Percentiles rank a stretch among this genome's conserved stretches.
Evolutionary conservation across 2,888 invertebrate species (phyloP).

Genomic region (Ophonus ardosiacus): DNA sequence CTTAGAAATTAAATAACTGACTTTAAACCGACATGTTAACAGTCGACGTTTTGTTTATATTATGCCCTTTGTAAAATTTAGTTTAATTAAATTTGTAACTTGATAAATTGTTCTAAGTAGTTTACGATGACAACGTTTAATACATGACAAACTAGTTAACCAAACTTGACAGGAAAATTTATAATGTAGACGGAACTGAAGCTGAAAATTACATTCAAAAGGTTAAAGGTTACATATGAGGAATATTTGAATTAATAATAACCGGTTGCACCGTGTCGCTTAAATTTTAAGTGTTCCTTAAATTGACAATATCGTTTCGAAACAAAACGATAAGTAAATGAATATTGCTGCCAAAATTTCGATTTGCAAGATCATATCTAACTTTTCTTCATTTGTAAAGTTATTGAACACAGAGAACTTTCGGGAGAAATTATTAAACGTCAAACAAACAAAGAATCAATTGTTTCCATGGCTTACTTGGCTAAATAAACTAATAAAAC

Average conservation of each 20-base stretch:
- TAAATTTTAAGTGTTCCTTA: too few species aligned
- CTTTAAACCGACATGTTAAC: not conserved
- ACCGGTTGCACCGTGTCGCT: too few species aligned
- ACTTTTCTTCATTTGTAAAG: too few species aligned
- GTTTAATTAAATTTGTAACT: slow-evolving; percentile 9
- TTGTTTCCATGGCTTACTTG: too few species aligned
- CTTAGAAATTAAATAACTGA: slow-evolving; percentile 13
- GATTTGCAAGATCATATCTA: too few species aligned
- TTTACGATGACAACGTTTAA: slow-evolving; percentile 3
- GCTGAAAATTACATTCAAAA: not conserved
- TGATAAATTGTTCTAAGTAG: not conserved
- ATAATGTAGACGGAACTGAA: not conserved
- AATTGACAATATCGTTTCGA: too few species aligned
- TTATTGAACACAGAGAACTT: too few species aligned
- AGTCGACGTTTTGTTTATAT: not conserved
- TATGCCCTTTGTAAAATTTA: not conserved
- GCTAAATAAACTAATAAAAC: too few species aligned
- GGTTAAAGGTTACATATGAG: slow-evolving; percentile 23
- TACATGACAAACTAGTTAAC: slow-evolving; percentile 5
- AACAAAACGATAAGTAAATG: too few species aligned
- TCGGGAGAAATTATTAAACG: too few species aligned
- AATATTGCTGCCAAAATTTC: too few species aligned
- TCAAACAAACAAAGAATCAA: too few species aligned
- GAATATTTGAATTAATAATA: not conserved
- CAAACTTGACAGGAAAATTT: slow-evolving; percentile 20